Evolutionary conservation across 2,797 vertebrate genomes (phyloP).

Genomic region (Leptodactylus fallax): DNA sequence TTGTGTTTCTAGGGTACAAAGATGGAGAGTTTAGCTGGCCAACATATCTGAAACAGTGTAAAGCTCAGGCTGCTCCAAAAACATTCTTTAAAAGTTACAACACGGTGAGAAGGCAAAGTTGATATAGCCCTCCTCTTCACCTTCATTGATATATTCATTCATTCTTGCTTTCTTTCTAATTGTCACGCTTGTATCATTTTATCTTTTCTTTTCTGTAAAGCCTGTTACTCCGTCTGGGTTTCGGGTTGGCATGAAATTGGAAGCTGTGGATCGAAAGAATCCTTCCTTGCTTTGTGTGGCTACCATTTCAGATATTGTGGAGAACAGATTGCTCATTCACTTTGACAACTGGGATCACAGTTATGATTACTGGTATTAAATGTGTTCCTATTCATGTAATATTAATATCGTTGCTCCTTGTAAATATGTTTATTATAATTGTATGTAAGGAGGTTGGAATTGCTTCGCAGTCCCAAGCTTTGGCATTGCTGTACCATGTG

Average conservation of each 20-base stretch:
- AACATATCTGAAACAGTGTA: conserved; percentile 82
- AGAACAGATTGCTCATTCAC: conserved; percentile 83
- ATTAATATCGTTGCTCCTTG: too few species aligned
- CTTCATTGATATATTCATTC: neutral
- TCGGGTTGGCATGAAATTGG: conserved; percentile 86
- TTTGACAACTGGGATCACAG: conserved; percentile 92
- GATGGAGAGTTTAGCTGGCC: conserved; percentile 87
- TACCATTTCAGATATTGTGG: conserved; percentile 77
- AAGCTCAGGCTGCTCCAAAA: conserved; percentile 82
- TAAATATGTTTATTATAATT: neutral
- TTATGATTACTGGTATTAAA: conserved; percentile 87
- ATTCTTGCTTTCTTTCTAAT: neutral
- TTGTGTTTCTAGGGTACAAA: conserved; percentile 79
- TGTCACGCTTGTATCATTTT: neutral
- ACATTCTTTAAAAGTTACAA: conserved; percentile 82
- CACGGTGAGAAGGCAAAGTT: conserved; percentile 73
- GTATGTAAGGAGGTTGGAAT: neutral
- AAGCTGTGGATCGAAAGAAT: conserved; percentile 90
- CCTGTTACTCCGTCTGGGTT: conserved; percentile 72
- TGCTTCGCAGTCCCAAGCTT: neutral
- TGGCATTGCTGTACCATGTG: neutral
- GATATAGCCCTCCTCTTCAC: neutral
- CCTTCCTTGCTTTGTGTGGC: conserved; percentile 86
- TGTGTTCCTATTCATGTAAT: neutral
- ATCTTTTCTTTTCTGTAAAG: conserved; percentile 63